Base-by-base conservation (phyloP, 2,797 vertebrate genomes). In the Danio tinwini region DNA sequence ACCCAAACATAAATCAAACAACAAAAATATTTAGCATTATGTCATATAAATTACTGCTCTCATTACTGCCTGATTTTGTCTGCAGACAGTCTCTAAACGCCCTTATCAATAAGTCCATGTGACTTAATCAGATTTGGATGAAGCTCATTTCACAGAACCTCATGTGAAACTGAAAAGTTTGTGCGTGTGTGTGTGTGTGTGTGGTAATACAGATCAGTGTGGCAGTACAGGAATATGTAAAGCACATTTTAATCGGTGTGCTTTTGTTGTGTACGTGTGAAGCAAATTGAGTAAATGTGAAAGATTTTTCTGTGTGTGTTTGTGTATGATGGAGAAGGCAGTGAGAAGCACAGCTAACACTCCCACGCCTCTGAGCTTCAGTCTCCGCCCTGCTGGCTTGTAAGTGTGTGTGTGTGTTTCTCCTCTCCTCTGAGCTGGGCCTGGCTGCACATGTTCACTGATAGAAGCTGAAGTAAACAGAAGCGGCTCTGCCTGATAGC, bases 401-500 rank as follows among this genome's bases (percentile, higher is more conserved):
- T 50, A 29, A 13, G 12, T 69, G 44, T 55, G 74, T 53, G 47
- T 56, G 63, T 47, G 40, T 29, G 29, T 29, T 53, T 61, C 58
- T 80, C 65, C 29, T 45, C 70, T 61, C 47, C 74, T 74, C 44
- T 69, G 55, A 76, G 70, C 71, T 58, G 56, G 52, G 71, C 74
- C 72, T 65, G 78, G 81, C 82, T 75, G 78, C 78, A 74, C 81
- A 86, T 84, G 82, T 84, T 85, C 90, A 88, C 90, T 87, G 86
- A 91, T 87, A 85, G 91, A 82, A 62, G 85, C 85, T 93, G 84
- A 89, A 92, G 88, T 91, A 90, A 93, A 92, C 91, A 93, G 88
- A 86, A 89, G 87, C 87, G 81, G 87, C 88, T 77, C 82, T 79
- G 86, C 86, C 89, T 89, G 86, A 86, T 82, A 87, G 82, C 76